Evolutionary conservation across 1,140 invertebrate genomes (phyloP), one percentile per base, ranked within the genome.

Genomic region (Physella acuta): DNA sequence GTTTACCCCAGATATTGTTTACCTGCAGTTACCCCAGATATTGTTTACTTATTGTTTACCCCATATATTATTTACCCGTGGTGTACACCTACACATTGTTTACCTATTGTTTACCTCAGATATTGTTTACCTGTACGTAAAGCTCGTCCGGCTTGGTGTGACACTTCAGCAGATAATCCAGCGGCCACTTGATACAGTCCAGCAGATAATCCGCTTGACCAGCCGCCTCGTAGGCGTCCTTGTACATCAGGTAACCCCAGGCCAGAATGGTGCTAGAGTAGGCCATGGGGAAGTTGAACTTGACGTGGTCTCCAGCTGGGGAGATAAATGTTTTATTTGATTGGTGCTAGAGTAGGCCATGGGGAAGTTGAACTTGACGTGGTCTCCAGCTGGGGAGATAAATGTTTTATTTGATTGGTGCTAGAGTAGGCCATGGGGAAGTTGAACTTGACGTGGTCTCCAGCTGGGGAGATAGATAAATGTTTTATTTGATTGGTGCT

Each of bases 271-370:
- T 89, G 0, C 86, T 88, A 0, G 87, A 86, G 62, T 82, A 87
- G 0, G 89, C 88, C 87, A 90, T 89, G 0, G 89, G 89, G 70
- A 90, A 89, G 3, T 88, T 87, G 73, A 90, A 90, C 78, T 91
- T 91, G 0, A 91, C 89, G 71, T 87, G 88, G 75, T 90, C 89
- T 24, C 88, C 89, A 71, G 89, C 89, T 90, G 70, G n/a, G n/a
- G n/a, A n/a, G n/a, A n/a, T n/a, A n/a, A n/a, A n/a, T n/a, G n/a
- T n/a, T n/a, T n/a, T n/a, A n/a, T n/a, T n/a, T n/a, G n/a, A n/a
- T n/a, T n/a, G n/a, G n/a, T n/a, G n/a, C n/a, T n/a, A n/a, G n/a
- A n/a, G n/a, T n/a, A n/a, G n/a, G n/a, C n/a, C n/a, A n/a, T n/a
- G n/a, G n/a, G n/a, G n/a, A n/a, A n/a, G n/a, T n/a, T n/a, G n/a